Conservation (phyloP, 2,113 vertebrate species). For the Albula goreensis region DNA sequence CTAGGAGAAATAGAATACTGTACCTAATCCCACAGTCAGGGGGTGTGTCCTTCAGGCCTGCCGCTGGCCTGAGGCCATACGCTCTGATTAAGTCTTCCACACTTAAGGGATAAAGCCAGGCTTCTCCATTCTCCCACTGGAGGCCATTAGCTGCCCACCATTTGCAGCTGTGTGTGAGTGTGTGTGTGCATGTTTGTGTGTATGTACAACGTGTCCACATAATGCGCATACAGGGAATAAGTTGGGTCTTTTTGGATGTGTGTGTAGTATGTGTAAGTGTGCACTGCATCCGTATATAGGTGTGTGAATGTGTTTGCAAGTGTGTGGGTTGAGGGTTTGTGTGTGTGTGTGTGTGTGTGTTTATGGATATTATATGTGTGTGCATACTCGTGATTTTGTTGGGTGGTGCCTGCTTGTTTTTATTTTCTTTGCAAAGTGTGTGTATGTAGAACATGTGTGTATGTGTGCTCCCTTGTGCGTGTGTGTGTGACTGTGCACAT, state of each 20-base stretch:
- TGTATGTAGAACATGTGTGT: slow-evolving; percentile 39
- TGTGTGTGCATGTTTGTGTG: slow-evolving; percentile 34
- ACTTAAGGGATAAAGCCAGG: slow-evolving; percentile 57
- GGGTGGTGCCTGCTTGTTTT: slow-evolving; percentile 20
- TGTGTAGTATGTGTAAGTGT: neutral
- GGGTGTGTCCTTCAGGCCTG: slow-evolving; percentile 38
- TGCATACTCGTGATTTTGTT: neutral
- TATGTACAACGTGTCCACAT: slow-evolving; percentile 14
- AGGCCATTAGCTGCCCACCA: slow-evolving; percentile 54
- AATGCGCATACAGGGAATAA: no score
- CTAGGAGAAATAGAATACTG: neutral
- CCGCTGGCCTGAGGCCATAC: slow-evolving; percentile 51
- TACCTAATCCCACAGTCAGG: slow-evolving; percentile 16
- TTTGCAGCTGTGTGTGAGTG: slow-evolving; percentile 30
- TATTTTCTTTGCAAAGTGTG: slow-evolving; percentile 26
- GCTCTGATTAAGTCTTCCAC: slow-evolving; percentile 60
- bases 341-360: slow-evolving; percentile 5
- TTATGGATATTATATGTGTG: neutral
- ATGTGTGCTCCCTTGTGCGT: slow-evolving; percentile 35
- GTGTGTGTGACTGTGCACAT: slow-evolving; percentile 27
- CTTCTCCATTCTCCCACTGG: slow-evolving; percentile 54
- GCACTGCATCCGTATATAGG: neutral
- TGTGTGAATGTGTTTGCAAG: slow-evolving; percentile 13
- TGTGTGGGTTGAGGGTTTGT: slow-evolving; percentile 19
- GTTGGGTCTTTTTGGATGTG: neutral